phyloP scores from a whole-genome alignment of 2,113 vertebrate species.

The Spea bombifrons region DNA sequence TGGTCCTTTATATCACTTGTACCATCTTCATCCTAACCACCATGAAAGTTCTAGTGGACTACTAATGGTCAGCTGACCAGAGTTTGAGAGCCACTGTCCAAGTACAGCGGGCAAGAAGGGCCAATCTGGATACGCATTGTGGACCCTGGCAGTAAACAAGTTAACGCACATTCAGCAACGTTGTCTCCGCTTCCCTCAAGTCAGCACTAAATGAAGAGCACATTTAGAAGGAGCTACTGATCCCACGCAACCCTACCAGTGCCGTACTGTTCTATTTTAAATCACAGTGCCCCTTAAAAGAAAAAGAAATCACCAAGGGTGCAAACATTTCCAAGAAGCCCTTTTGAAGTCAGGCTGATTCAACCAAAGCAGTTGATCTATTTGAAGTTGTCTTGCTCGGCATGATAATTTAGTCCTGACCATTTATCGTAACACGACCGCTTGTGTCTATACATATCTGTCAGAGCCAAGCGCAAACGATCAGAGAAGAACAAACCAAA shows the following conservation, averaged over 20 bases:
- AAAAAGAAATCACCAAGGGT: not conserved
- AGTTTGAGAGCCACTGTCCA: too few species aligned
- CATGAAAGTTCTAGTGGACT: too few species aligned
- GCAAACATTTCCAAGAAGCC: not conserved
- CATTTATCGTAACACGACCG: not conserved
- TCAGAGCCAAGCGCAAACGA: not conserved
- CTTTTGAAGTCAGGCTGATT: not conserved
- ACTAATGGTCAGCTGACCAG: too few species aligned
- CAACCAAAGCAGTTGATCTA: not conserved
- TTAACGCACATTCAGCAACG: not conserved
- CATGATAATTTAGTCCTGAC: not conserved
- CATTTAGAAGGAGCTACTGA: conserved; percentile 7
- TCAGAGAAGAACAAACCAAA: not conserved
- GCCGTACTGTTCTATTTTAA: conserved; percentile 13
- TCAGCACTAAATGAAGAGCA: conserved; percentile 1
- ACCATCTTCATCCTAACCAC: too few species aligned
- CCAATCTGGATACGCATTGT: too few species aligned
- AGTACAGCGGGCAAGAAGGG: too few species aligned
- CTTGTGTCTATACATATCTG: not conserved
- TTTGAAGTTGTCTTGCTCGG: not conserved
- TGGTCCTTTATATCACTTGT: too few species aligned
- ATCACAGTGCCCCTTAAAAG: not conserved
- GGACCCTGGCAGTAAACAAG: too few species aligned
- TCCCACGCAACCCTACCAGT: not conserved
- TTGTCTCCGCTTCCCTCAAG: conserved; percentile 9